A percentile compares a stretch with the other conserved stretches of the same genome.
phyloP scores from a whole-genome alignment of 37 sponge, comb jelly and placozoan genomes.

The Diacarnus erythraeanus region DNA sequence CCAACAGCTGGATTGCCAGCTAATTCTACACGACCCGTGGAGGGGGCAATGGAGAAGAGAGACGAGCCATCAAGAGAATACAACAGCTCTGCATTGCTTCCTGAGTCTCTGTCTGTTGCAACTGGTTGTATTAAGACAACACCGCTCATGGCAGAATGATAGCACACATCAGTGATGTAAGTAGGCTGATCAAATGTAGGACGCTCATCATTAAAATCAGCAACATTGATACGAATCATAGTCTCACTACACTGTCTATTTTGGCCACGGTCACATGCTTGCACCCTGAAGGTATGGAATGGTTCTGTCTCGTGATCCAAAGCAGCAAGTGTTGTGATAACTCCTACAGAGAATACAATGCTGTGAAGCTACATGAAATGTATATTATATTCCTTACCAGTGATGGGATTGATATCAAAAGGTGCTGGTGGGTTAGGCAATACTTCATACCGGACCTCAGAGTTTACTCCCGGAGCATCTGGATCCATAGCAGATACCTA shows the following conservation, averaged over 20 bases:
- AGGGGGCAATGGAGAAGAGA: constrained; percentile 8
- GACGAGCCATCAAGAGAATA: constrained; percentile 17
- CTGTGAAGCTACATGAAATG: too few relatives aligned
- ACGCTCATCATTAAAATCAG: constrained; percentile 43
- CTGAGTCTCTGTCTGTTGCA: constrained; percentile 53
- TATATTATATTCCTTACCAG: constrained; percentile 14
- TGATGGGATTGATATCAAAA: constrained; percentile 44
- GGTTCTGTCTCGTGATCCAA: constrained; percentile 48
- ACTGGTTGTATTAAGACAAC: constrained; percentile 22
- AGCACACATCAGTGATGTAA: constrained; percentile 26
- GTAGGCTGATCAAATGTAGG: constrained; percentile 33
- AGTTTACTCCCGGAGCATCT: constrained; percentile 13
- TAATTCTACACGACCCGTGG: constrained; percentile 14
- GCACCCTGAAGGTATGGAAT: neutral
- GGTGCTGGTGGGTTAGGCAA: neutral
- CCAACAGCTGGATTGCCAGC: neutral
- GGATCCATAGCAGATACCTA: constrained; percentile 32
- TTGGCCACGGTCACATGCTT: constrained; percentile 41
- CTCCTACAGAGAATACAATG: constrained; percentile 9
- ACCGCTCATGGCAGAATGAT: neutral
- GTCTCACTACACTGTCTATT: constrained; percentile 9
- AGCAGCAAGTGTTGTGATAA: constrained; percentile 18
- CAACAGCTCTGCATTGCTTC: constrained; percentile 21
- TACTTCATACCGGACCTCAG: constrained; percentile 21
- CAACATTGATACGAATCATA: constrained; percentile 19